Conservation (phyloP, 2,113 vertebrate genomes). For the Vulpes vulpes region DNA sequence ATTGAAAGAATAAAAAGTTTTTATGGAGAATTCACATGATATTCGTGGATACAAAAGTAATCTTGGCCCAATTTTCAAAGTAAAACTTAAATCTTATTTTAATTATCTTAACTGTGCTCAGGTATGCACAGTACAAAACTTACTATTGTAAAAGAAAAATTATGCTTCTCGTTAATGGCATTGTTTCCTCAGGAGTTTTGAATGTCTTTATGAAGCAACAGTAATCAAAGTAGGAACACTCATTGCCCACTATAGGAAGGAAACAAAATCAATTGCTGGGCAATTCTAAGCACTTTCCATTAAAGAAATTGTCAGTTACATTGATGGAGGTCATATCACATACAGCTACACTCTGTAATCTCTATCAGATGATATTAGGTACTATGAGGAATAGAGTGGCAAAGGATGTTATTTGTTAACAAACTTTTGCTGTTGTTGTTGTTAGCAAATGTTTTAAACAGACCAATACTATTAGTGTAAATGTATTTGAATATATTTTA, state of each 20-base stretch:
- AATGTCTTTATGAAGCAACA: conserved; percentile 37
- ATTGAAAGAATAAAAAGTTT: neutral
- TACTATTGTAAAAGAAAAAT: conserved; percentile 31
- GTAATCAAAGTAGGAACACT: neutral
- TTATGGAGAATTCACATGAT: neutral
- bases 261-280: conserved; percentile 56
- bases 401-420: neutral
- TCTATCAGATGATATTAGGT: neutral
- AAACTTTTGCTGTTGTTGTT: neutral
- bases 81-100: conserved; percentile 33
- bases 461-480: neutral
- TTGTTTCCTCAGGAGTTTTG: conserved; percentile 49
- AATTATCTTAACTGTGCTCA: conserved; percentile 45
- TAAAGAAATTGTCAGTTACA: conserved; percentile 40
- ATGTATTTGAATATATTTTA: neutral
- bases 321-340: neutral
- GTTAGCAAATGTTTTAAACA: neutral
- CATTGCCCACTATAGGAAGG: neutral
- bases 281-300: conserved; percentile 7
- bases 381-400: neutral
- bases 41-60: neutral
- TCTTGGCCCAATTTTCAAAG: conserved; percentile 5
- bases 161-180: neutral
- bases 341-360: neutral
- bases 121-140: neutral